These are phyloP conservation scores for Trichechus manatus DNA, from an alignment of 2,113 vertebrate genomes.

Conservation along the genomic window DNA sequence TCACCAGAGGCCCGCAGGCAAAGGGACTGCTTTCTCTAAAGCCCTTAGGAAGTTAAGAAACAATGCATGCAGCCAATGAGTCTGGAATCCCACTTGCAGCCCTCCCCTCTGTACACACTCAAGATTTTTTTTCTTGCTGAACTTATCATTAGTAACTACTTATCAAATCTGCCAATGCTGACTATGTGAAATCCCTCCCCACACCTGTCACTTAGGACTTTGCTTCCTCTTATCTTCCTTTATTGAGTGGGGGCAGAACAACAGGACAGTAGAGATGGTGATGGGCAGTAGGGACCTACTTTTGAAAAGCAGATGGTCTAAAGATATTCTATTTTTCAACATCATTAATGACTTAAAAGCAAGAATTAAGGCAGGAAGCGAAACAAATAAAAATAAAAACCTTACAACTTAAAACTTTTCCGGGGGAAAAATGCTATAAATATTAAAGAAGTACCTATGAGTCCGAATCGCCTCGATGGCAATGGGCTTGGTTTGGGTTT, in stretches of 20 bases:
- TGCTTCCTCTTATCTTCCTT: not conserved
- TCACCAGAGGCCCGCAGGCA: not conserved
- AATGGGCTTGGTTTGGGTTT: no score
- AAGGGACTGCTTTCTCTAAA: not conserved
- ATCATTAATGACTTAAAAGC: not conserved
- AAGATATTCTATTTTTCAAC: slow-evolving; percentile 28
- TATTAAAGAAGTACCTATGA: not conserved
- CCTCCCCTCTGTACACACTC: not conserved
- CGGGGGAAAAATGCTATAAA: not conserved
- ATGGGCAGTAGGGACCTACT: not conserved
- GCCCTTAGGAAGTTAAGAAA: not conserved
- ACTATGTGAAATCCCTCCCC: not conserved
- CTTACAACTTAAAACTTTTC: slow-evolving; percentile 17
- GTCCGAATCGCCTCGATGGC: no score
- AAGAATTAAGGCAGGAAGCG: slow-evolving; percentile 23
- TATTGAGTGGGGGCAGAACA: not conserved
- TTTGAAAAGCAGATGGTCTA: not conserved
- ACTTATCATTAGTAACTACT: not conserved
- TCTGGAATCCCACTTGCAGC: not conserved
- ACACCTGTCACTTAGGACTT: not conserved
- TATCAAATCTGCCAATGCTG: not conserved
- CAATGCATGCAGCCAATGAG: not conserved
- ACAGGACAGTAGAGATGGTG: not conserved
- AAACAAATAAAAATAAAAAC: not conserved
- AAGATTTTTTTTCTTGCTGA: slow-evolving; percentile 6